Evolutionary conservation across 2,113 vertebrate species (phyloP).

Genomic region (Protomyctophum bolini): DNA sequence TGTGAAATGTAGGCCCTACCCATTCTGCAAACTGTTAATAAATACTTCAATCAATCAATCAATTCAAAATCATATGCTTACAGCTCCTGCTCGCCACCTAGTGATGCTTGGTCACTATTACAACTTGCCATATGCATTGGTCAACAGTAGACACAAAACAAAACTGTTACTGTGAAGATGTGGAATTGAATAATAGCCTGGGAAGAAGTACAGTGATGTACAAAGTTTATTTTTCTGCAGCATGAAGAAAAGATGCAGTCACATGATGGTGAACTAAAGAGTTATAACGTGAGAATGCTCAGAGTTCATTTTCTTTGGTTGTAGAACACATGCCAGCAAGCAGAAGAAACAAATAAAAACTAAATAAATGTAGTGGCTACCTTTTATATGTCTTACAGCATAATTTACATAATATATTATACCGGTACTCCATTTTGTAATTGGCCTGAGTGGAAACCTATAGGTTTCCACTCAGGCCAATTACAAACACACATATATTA

Average conservation of each 20-base stretch:
- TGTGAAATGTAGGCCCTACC: not conserved
- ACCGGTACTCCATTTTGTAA: no score
- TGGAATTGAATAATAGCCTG: conserved; percentile 1
- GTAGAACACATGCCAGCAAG: conserved; percentile 61
- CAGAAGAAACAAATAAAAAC: not conserved
- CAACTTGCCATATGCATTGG: conserved; percentile 10
- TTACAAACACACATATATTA: no score
- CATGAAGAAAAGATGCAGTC: conserved; percentile 43
- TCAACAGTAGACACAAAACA: not conserved
- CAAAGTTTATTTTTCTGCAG: conserved; percentile 72
- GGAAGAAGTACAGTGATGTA: conserved; percentile 49
- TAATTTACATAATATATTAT: no score
- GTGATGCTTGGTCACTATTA: conserved; percentile 41
- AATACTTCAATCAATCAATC: no score
- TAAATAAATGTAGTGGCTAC: no score
- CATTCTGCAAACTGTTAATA: no score
- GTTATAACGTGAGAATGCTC: conserved; percentile 41
- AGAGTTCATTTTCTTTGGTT: conserved; percentile 38
- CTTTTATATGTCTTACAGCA: no score
- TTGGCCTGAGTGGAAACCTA: no score
- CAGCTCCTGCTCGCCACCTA: conserved; percentile 58
- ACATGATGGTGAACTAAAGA: conserved; percentile 49
- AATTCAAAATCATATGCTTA: no score
- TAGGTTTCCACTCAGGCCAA: no score
- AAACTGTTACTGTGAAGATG: not conserved